A percentile compares a stretch with the other conserved stretches of the same genome.
Evolutionary conservation across 2,113 vertebrate species (phyloP).

Genomic region (Ailurus styani): DNA sequence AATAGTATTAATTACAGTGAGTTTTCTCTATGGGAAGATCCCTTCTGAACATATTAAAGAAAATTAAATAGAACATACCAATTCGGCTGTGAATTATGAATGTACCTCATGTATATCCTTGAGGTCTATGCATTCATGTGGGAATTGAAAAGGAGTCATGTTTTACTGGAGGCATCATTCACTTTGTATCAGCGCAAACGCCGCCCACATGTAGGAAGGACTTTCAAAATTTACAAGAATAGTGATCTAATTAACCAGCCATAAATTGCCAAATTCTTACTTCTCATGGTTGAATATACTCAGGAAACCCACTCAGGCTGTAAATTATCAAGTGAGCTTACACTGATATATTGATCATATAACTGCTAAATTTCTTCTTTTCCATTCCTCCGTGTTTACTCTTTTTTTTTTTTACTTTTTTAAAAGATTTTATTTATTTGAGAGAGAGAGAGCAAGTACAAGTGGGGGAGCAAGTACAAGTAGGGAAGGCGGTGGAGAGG

Average conservation of each 20-base stretch:
- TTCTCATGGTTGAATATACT: not conserved
- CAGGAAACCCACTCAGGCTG: not conserved
- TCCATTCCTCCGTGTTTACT: not conserved
- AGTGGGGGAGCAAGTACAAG: not conserved
- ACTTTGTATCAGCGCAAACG: not conserved
- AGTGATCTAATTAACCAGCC: not conserved
- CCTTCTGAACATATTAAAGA: not conserved
- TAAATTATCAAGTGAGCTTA: not conserved
- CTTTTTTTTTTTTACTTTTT: not conserved
- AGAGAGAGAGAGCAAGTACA: too few relatives aligned
- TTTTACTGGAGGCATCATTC: not conserved
- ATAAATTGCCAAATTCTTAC: not conserved
- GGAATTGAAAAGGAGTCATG: not conserved
- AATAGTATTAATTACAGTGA: not conserved
- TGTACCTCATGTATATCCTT: too few relatives aligned
- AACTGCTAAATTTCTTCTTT: not conserved
- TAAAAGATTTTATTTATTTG: not conserved
- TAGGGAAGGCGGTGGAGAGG: not conserved
- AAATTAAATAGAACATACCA: not conserved
- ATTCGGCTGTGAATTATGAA: not conserved
- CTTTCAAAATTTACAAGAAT: not conserved
- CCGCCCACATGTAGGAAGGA: not conserved
- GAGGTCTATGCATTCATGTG: not conserved
- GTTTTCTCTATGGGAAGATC: not conserved
- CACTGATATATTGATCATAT: not conserved